phyloP scores from a whole-genome alignment of 2,888 invertebrate species.

The Parnassius orleans region DNA sequence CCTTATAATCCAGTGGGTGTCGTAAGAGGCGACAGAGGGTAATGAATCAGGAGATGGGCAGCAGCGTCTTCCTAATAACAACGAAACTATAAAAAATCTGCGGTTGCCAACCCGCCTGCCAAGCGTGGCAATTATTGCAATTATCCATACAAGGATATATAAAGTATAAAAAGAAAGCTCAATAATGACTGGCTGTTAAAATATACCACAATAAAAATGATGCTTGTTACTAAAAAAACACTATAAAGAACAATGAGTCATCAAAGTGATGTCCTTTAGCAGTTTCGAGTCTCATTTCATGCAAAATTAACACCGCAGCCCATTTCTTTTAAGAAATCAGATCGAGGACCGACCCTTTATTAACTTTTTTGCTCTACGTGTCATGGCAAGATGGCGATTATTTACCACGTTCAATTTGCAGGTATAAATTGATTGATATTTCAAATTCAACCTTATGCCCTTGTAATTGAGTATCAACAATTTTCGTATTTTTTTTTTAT shows the following conservation, averaged over 20 bases:
- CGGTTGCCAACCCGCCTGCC: too few relatives aligned
- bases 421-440: background rate
- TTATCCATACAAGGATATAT: too few relatives aligned
- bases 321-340: constrained; percentile 29
- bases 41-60: too few relatives aligned
- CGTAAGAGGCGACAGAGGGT: too few relatives aligned
- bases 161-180: too few relatives aligned
- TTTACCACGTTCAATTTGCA: background rate
- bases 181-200: too few relatives aligned
- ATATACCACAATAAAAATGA: too few relatives aligned
- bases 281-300: constrained; percentile 33
- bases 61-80: too few relatives aligned
- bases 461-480: background rate
- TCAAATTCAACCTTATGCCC: constrained; percentile 1
- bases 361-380: constrained; percentile 27
- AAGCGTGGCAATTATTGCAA: too few relatives aligned
- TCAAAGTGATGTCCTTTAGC: constrained; percentile 18
- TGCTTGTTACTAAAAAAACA: background rate
- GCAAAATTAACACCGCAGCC: constrained; percentile 35
- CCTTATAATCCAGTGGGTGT: too few relatives aligned
- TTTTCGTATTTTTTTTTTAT: background rate
- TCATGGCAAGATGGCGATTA: constrained; percentile 25
- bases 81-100: too few relatives aligned
- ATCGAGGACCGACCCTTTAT: constrained; percentile 27
- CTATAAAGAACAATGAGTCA: constrained; percentile 19